Percentiles rank a stretch among this genome's conserved stretches.
These are phyloP conservation scores for Apotomis betuletana DNA, from an alignment of 2,888 invertebrate species.

Conservation along the genomic window DNA sequence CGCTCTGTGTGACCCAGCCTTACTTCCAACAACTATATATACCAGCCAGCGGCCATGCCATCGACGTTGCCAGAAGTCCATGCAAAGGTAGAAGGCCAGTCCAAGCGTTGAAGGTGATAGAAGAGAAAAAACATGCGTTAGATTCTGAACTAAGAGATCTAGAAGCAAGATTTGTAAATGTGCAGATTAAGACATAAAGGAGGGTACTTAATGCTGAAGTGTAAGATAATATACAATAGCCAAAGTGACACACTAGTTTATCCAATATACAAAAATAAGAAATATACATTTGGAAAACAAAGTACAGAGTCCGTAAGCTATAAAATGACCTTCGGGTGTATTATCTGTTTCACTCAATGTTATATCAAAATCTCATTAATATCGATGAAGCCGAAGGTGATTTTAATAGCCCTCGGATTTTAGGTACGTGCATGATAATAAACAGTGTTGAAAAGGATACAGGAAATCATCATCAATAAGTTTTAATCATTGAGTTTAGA, in stretches of 20 bases:
- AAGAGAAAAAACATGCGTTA: conserved; percentile 42
- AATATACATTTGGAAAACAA: neutral
- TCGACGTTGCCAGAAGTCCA: conserved; percentile 19
- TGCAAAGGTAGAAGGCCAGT: conserved; percentile 30
- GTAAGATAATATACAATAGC: too few species aligned
- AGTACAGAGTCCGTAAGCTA: neutral
- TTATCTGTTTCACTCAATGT: too few species aligned
- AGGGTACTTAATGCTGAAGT: neutral
- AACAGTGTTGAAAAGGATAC: neutral
- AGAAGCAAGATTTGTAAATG: neutral
- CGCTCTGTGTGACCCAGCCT: conserved; percentile 85
- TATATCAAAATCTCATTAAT: too few species aligned
- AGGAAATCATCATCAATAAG: neutral
- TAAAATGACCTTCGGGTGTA: too few species aligned
- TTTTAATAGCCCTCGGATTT: too few species aligned
- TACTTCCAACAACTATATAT: conserved; percentile 83
- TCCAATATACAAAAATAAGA: too few species aligned
- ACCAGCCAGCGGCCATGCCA: conserved; percentile 21
- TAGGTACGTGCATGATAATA: neutral
- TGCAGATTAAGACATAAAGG: neutral
- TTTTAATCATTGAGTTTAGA: too few species aligned
- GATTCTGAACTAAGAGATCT: conserved; percentile 8
- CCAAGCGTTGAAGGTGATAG: conserved; percentile 25
- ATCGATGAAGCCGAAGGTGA: too few species aligned
- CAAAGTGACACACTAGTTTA: too few species aligned